Evolutionary conservation across 1,140 invertebrate species (phyloP).

Genomic region (Littorina saxatilis): DNA sequence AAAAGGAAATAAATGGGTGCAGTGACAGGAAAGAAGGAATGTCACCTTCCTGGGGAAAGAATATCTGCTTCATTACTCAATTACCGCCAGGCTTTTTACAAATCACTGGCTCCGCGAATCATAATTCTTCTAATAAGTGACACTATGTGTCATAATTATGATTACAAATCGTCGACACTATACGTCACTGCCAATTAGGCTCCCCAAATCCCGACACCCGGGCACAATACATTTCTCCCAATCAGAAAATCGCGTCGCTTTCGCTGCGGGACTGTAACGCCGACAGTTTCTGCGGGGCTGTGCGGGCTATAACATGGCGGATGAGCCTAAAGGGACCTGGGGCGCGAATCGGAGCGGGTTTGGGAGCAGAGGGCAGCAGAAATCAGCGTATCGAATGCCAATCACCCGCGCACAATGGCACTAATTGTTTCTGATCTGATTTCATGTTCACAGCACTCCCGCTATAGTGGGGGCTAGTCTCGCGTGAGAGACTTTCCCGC

Average conservation of each 20-base stretch:
- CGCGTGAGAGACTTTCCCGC: constrained; percentile 2
- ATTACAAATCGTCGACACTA: constrained; percentile 36
- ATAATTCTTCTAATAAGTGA: constrained; percentile 36
- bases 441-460: not conserved
- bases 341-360: constrained; percentile 20
- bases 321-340: not conserved
- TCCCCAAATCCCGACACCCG: not conserved
- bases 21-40: not conserved
- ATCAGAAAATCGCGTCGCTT: constrained; percentile 10
- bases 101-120: constrained; percentile 10
- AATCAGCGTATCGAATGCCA: constrained; percentile 42
- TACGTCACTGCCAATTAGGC: constrained; percentile 38
- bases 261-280: not conserved
- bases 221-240: not conserved
- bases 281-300: not conserved
- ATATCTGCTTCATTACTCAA: constrained; percentile 8
- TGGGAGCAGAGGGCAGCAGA: constrained; percentile 20
- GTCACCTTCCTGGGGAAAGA: not conserved
- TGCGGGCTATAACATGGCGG: constrained; percentile 7
- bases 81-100: not conserved
- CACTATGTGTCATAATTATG: constrained; percentile 33
- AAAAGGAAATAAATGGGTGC: not conserved
- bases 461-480: not conserved
- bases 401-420: constrained; percentile 39
- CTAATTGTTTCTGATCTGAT: constrained; percentile 41